Evolutionary conservation across 2,888 invertebrate species (phyloP), one percentile per base, ranked within the genome.

Genomic region (Junonia oenone): DNA sequence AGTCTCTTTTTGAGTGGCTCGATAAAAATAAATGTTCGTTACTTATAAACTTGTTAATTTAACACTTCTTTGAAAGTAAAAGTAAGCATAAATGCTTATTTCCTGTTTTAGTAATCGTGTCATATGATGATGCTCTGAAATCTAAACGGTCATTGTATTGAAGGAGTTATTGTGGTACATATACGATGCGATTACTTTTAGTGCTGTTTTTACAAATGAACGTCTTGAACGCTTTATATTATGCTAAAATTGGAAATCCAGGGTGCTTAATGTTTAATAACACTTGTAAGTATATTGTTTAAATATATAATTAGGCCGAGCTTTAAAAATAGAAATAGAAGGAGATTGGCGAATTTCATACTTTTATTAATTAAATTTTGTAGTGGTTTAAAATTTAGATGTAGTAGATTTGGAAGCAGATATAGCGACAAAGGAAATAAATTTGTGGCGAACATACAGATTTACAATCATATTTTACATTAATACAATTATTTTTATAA

Each of bases 251-350:
- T 8, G 81, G 81, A 0, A 66, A 62, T 33, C 58, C 62, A 6
- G 78, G 75, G 1, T 87, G 87, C 45, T 68, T 87, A 2, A 69
- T 66, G 43, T 87, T 64, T 61, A 88, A 88, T 63, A 67, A 69
- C 31, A 83, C 84, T 27, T 88, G 87, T 88, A 61, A 85, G 87
- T 87, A 69, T 2, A 33, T 50, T 15, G 1, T 9, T 26, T 11
- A 11, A 22, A 14, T 11, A 33, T 31, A 29, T n/a, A 40, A 3
- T 3, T n/a, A 33, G 4, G n/a, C 2, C 1, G 0, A 1, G n/a
- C n/a, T n/a, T n/a, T n/a, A n/a, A n/a, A n/a, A n/a, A n/a, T n/a
- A n/a, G n/a, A n/a, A n/a, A n/a, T 33, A n/a, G 8, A 8, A 2
- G 29, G 6, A 29, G 26, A 26, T 5, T 8, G 11, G 8, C 6